Evolutionary conservation across 2,113 vertebrate genomes (phyloP), one percentile per base, ranked within the genome.

Genomic region (Colinus virginianus): DNA sequence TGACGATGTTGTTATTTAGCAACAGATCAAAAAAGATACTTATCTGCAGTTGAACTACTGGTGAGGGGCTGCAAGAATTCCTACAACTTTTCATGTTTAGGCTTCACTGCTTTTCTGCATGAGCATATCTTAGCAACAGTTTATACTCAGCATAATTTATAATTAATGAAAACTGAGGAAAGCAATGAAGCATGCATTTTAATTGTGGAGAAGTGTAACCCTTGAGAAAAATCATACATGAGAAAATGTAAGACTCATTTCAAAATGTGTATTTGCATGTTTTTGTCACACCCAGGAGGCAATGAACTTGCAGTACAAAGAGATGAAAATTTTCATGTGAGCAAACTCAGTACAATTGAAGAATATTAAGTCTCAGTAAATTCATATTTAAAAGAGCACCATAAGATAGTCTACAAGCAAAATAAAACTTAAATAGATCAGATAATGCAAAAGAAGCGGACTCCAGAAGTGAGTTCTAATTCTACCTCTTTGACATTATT

Each of bases 81-180:
- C 26, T 51, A 42, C 30, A 58, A 8, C 28, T 87, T 89, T 69
- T 53, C 61, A 62, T 62, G 49, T 66, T 93, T 90, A 91, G 23
- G 22, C 32, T 93, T 91, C 28, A 34, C 34, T 90, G 28, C 7
- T 69, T 84, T 92, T 93, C 68, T 79, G 48, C 59, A 16, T 75
- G 66, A 95, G 66, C 55, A 82, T 72, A 76, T 87, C 66, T 95
- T 92, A 94, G 56, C 74, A 93, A 88, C 88, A 82, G 67, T 90
- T 89, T 90, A 88, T 76, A 87, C 78, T 94, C 87, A 94, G 34
- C 48, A 96, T 84, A 94, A 94, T 96, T 93, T 94, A 59, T 92
- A 97, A 94, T 93, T 91, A 72, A 51, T 86, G 56, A 77, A 93
- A 94, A 78, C 67, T 77, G 49, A 95, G 78, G 63, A 93, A 94